Base-by-base conservation (phyloP, 2,888 invertebrate genomes). In the Acanthosepion lycidas region DNA sequence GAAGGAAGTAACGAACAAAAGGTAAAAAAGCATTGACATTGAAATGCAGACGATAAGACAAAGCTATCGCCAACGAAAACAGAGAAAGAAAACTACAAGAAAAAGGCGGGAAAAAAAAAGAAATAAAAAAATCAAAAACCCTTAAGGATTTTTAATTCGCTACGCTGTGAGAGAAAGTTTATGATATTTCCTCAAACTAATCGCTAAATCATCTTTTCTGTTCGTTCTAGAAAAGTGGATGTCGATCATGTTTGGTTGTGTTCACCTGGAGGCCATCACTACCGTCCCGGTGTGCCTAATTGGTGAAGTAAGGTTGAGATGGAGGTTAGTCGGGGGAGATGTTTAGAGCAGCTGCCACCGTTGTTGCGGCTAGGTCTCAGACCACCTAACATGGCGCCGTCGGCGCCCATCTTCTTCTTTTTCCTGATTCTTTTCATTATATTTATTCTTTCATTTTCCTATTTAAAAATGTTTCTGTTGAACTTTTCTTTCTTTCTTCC, bases 381-480 rank as follows among this genome's bases (percentile, higher is more conserved):
- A 78, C 78, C n/a, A 78, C 78, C 78, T n/a, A 78, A 78, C 78
- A 78, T 78, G 78, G n/a, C 78, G 78, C 78, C n/a, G n/a, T n/a
- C n/a, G 78, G 78, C 78, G 12, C n/a, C n/a, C 78, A 64, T 48
- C 9, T 33, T 91, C 9, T 33, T 91, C 8, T 23, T 64, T 91
- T 12, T 6, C n/a, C 26, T 42, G 15, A 1, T 48, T 91, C 91
- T 48, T 33, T 33, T 23, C 8, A 9, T 91, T 26, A 6, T 26
- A 33, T 9, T 48, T 23, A 64, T 64, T 42, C 42, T 42, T 42
- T 42, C 42, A 42, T 42, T 42, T 42, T 42, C 42, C 42, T 42
- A 42, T 42, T 42, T 42, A 42, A 42, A 42, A 42, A 42, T 42
- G 42, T 42, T 42, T 42, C 42, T 42, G 42, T 42, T 42, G 42